These are phyloP conservation scores for Paradoxurus hermaphroditus DNA, from an alignment of 2,113 vertebrate species.

Conservation along the genomic window DNA sequence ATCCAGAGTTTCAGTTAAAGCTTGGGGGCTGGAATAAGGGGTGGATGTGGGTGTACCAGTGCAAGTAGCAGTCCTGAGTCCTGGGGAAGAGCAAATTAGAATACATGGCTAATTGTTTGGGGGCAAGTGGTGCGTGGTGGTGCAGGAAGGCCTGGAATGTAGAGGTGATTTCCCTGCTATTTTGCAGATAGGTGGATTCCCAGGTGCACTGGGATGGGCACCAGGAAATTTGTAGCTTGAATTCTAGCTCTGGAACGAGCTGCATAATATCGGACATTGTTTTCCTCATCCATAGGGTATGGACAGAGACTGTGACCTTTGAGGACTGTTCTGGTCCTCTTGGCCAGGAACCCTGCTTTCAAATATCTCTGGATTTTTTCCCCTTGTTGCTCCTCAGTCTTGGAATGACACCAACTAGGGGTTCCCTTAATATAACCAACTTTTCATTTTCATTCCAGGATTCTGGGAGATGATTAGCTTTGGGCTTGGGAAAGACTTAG, in stretches of 20 bases:
- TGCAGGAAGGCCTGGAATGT: neutral
- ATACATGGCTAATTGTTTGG: neutral
- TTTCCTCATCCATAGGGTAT: neutral
- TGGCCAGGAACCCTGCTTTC: neutral
- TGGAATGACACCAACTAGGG: neutral
- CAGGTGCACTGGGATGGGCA: neutral
- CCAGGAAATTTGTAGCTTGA: neutral
- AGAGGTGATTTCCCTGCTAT: neutral
- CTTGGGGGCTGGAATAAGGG: neutral
- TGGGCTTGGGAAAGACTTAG: neutral
- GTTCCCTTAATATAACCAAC: neutral
- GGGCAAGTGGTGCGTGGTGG: neutral
- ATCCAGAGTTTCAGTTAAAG: neutral
- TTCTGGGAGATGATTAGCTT: neutral
- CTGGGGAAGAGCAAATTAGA: neutral
- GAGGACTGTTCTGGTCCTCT: neutral
- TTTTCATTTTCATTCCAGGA: neutral
- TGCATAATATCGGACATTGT: neutral
- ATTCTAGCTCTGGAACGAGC: neutral
- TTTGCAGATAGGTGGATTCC: neutral
- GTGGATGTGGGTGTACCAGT: fast-evolving
- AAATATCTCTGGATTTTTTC: neutral
- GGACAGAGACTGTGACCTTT: neutral
- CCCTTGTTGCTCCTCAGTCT: neutral
- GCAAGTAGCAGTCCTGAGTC: neutral